These are phyloP conservation scores for Caenorhabditis wallacei DNA, from an alignment of 2,888 invertebrate genomes.

Conservation along the genomic window DNA sequence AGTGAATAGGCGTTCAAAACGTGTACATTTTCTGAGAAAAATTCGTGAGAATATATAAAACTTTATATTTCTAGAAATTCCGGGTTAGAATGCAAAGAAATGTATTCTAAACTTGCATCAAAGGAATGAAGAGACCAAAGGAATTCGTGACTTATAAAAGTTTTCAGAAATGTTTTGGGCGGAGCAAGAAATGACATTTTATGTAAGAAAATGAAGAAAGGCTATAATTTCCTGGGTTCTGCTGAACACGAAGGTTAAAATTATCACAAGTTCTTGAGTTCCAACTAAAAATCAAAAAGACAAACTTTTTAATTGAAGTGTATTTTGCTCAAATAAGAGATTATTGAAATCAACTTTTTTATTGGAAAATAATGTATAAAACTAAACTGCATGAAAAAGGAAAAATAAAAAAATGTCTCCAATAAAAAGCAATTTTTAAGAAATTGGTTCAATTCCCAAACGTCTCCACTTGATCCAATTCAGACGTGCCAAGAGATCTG, in stretches of 20 bases:
- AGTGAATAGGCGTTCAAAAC: neutral
- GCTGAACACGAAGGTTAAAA: neutral
- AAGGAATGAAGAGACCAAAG: neutral
- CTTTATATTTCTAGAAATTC: neutral
- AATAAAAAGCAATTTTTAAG: conserved; percentile 37
- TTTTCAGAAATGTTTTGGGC: neutral
- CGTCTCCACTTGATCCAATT: conserved; percentile 99
- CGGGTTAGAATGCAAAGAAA: neutral
- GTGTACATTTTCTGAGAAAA: neutral
- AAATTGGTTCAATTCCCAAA: conserved; percentile 88
- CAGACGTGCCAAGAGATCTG: conserved; percentile 95
- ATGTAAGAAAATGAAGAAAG: neutral
- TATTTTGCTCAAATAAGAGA: too few species aligned
- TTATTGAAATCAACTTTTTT: too few species aligned
- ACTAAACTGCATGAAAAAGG: neutral
- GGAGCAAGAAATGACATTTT: neutral
- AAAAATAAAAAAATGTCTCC: neutral
- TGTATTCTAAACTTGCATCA: neutral
- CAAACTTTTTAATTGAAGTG: neutral
- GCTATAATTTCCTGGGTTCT: neutral
- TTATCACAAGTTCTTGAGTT: neutral
- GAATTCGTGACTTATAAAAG: neutral
- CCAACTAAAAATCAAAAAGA: neutral
- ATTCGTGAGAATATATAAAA: neutral
- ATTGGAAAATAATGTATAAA: too few species aligned